Conservation (phyloP, 2,113 vertebrate species). For the Dromiciops gliroides region DNA sequence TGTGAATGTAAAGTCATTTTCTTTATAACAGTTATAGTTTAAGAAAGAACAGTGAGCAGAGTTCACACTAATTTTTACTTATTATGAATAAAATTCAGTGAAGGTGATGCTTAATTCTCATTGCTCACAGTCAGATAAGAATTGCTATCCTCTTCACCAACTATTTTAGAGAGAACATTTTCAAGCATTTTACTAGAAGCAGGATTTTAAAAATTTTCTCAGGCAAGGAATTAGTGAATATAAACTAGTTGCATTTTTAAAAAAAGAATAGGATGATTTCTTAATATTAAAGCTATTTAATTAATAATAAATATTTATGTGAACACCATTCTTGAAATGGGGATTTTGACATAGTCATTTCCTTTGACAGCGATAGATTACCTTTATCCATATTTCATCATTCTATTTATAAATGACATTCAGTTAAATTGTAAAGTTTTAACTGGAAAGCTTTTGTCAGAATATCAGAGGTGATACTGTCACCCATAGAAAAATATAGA, state of each 20-base stretch:
- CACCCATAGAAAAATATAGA: background rate
- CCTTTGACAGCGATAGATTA: slow-evolving; percentile 12
- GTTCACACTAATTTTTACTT: background rate
- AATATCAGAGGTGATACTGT: background rate
- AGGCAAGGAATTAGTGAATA: slow-evolving; percentile 42
- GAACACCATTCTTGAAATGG: slow-evolving; percentile 27
- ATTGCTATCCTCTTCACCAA: slow-evolving; percentile 22
- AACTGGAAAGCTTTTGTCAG: slow-evolving; percentile 3
- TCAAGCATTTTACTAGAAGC: slow-evolving; percentile 40
- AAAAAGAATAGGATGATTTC: slow-evolving; percentile 9
- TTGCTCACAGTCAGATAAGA: slow-evolving; percentile 13
- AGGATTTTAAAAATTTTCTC: slow-evolving; percentile 20
- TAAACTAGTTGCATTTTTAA: slow-evolving; percentile 17
- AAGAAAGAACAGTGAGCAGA: background rate
- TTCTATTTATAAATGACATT: slow-evolving; percentile 30
- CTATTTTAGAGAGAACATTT: slow-evolving; percentile 24
- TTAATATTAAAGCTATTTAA: slow-evolving; percentile 57
- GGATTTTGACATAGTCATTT: background rate
- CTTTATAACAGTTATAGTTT: slow-evolving; percentile 16
- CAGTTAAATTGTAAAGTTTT: background rate
- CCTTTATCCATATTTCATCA: slow-evolving; percentile 19
- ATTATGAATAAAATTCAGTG: slow-evolving; percentile 15
- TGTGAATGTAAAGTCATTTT: slow-evolving; percentile 5
- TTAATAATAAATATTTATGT: slow-evolving; percentile 53
- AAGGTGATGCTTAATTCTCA: background rate